A percentile compares a stretch with the other conserved stretches of the same genome.
Conservation (phyloP, 2,888 invertebrate species). For the Petrolisthes cinctipes region DNA sequence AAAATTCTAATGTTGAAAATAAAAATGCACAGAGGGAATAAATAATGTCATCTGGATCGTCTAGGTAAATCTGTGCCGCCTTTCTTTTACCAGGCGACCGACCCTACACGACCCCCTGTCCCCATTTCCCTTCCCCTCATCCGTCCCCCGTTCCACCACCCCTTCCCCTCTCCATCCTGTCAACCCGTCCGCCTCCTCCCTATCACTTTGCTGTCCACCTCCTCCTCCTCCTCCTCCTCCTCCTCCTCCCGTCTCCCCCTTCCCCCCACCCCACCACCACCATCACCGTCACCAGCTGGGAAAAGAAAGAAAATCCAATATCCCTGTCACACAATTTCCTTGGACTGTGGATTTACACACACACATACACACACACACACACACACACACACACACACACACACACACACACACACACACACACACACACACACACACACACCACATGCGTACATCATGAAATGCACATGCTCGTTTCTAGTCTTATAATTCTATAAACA, state of each 20-base stretch:
- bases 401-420: neutral
- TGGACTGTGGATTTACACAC: neutral
- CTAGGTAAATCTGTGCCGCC: neutral
- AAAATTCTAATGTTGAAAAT: too few species aligned
- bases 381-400: neutral
- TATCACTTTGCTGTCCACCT: neutral
- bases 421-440: constrained; percentile 1
- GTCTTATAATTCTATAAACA: too few species aligned
- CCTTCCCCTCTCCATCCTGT: neutral
- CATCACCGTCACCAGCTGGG: too few species aligned
- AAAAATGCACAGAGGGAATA: too few species aligned
- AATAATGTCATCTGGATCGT: too few species aligned
- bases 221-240: neutral
- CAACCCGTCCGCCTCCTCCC: neutral
- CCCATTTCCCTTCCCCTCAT: neutral
- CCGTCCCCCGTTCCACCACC: neutral
- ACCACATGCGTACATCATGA: neutral
- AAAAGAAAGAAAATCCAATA: neutral
- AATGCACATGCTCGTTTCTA: too few species aligned
- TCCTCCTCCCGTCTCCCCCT: neutral
- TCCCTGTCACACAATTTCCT: neutral
- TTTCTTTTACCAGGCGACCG: neutral
- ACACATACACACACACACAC: neutral
- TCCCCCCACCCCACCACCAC: too few species aligned
- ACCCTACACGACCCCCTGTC: neutral